A percentile compares a stretch with the other conserved stretches of the same genome.
phyloP scores from a whole-genome alignment of 2,113 vertebrate genomes.

The Donacobius atricapilla region DNA sequence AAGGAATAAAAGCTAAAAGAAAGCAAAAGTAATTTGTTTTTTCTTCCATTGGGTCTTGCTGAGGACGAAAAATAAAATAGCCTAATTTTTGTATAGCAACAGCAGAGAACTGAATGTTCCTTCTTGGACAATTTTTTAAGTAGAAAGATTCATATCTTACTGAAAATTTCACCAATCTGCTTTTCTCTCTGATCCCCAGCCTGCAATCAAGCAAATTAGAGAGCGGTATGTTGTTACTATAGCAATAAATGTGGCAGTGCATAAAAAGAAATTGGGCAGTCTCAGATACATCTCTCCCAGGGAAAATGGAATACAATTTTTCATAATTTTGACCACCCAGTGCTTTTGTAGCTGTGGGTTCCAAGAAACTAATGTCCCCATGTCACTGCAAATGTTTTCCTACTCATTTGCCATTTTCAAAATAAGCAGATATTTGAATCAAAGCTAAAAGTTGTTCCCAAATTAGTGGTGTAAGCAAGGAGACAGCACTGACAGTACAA shows the following conservation, averaged over 20 bases:
- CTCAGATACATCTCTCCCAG: not conserved
- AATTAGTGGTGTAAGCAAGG: not conserved
- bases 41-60: not conserved
- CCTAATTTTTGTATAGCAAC: not conserved
- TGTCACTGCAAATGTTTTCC: not conserved
- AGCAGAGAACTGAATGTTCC: slow-evolving; percentile 31
- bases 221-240: slow-evolving; percentile 64
- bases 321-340: slow-evolving; percentile 47
- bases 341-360: not conserved
- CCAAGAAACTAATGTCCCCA: not conserved
- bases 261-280: slow-evolving; percentile 36
- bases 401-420: not conserved
- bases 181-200: slow-evolving; percentile 13
- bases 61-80: not conserved
- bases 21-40: not conserved
- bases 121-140: not conserved
- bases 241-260: slow-evolving; percentile 57
- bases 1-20: not conserved
- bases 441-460: not conserved
- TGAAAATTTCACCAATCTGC: slow-evolving; percentile 31
- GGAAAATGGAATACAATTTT: slow-evolving; percentile 53
- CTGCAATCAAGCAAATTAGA: slow-evolving; percentile 59
- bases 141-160: slow-evolving; percentile 10
- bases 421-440: not conserved
- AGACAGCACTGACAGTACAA: not conserved